phyloP scores from a whole-genome alignment of 2,888 invertebrate species.

The Helleia helle region DNA sequence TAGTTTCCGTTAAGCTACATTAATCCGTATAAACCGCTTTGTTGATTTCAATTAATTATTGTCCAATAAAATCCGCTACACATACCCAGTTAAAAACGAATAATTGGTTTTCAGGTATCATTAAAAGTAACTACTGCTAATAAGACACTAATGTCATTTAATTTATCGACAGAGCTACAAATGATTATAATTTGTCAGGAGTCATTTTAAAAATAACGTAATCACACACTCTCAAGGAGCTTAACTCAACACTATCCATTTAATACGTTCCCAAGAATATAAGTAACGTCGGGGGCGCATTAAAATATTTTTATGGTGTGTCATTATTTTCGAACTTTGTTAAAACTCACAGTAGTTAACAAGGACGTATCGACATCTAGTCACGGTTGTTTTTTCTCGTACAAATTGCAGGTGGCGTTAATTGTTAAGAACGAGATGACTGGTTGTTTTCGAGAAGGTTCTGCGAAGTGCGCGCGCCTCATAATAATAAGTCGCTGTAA shows the following conservation, averaged over 20 bases:
- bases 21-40: too few relatives aligned
- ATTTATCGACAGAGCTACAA: background rate
- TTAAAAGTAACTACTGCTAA: background rate
- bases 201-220: slow-evolving; percentile 1
- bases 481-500: slow-evolving; percentile 57
- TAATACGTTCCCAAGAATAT: background rate
- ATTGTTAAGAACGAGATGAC: slow-evolving; percentile 62
- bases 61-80: too few relatives aligned
- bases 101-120: too few relatives aligned
- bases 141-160: slow-evolving; percentile 1
- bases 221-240: background rate
- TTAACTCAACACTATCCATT: slow-evolving; percentile 7
- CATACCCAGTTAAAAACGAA: too few relatives aligned
- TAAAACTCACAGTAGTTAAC: slow-evolving; percentile 37
- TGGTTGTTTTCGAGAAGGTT: slow-evolving; percentile 47
- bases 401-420: slow-evolving; percentile 60
- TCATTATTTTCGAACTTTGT: slow-evolving; percentile 22
- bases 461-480: slow-evolving; percentile 60
- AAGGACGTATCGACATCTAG: slow-evolving; percentile 52
- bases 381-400: slow-evolving; percentile 47
- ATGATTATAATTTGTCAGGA: slow-evolving; percentile 4
- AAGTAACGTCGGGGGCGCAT: slow-evolving; percentile 7
- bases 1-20: too few relatives aligned
- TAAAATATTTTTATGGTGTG: slow-evolving; percentile 19
- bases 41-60: too few relatives aligned